phyloP scores from a whole-genome alignment of 2,888 invertebrate genomes.

The Pemphredon lugubris region DNA sequence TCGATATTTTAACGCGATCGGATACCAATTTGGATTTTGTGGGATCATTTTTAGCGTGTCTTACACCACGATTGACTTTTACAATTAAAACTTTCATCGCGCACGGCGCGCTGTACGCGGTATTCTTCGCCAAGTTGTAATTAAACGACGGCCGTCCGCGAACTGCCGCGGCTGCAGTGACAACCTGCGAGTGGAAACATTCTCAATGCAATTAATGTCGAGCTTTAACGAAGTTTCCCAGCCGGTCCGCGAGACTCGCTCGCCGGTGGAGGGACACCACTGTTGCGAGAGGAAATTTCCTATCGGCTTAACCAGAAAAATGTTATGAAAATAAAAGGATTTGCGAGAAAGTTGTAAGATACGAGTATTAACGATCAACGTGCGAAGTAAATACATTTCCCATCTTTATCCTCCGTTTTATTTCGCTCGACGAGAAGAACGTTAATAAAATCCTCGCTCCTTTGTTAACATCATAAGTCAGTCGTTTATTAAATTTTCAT shows the following conservation, averaged over 20 bases:
- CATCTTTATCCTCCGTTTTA: too few relatives aligned
- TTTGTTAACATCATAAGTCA: too few relatives aligned
- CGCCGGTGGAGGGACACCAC: constrained; percentile 38
- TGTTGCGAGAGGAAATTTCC: constrained; percentile 17
- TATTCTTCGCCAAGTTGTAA: constrained; percentile 73
- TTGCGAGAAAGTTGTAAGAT: too few relatives aligned
- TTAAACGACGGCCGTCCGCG: constrained; percentile 64
- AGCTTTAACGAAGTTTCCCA: constrained; percentile 60
- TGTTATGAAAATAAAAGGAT: too few relatives aligned
- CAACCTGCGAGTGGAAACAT: constrained; percentile 62
- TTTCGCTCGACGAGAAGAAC: too few relatives aligned
- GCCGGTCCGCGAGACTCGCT: constrained; percentile 29
- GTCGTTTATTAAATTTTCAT: too few relatives aligned
- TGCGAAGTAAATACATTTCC: too few relatives aligned
- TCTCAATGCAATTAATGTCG: constrained; percentile 64
- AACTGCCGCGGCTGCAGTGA: constrained; percentile 51
- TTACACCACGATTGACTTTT: constrained; percentile 40
- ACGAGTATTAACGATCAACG: too few relatives aligned
- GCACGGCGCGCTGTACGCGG: constrained; percentile 48
- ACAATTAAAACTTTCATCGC: constrained; percentile 67
- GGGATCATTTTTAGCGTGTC: constrained; percentile 20
- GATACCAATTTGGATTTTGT: too few relatives aligned
- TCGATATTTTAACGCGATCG: too few relatives aligned
- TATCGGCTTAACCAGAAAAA: constrained; percentile 17
- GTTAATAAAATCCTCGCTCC: too few relatives aligned